Evolutionary conservation across 2,797 vertebrate genomes (phyloP).

Genomic region (Poecilia wingei): DNA sequence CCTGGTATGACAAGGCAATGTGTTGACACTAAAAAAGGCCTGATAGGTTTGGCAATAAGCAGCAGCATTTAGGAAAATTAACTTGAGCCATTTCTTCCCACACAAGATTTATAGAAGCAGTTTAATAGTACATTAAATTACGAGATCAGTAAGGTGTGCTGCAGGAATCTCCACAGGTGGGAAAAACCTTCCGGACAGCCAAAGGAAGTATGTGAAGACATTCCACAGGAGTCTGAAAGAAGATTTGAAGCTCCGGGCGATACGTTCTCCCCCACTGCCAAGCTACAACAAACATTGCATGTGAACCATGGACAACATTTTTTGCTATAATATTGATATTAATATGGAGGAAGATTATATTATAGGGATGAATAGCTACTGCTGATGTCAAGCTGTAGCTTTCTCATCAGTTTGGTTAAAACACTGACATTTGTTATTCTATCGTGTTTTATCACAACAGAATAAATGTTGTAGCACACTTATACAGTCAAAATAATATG

Average conservation of each 20-base stretch:
- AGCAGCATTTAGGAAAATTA: background rate
- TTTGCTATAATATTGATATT: constrained; percentile 4
- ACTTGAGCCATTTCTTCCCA: background rate
- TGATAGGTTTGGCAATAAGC: background rate
- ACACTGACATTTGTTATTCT: background rate
- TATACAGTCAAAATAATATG: background rate
- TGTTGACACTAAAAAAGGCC: background rate
- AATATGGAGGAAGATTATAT: background rate
- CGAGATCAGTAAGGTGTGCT: background rate
- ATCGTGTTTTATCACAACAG: background rate
- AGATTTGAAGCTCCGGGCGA: constrained; percentile 40
- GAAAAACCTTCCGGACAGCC: constrained; percentile 26
- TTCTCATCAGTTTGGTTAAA: background rate
- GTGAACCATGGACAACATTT: constrained; percentile 25
- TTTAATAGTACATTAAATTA: background rate
- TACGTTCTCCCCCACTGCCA: constrained; percentile 22
- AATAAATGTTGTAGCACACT: background rate
- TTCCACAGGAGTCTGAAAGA: constrained; percentile 61
- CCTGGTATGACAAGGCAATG: background rate
- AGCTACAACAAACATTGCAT: constrained; percentile 32
- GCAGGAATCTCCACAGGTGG: constrained; percentile 2
- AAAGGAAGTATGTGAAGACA: constrained; percentile 53
- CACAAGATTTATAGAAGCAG: background rate
- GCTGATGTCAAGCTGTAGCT: background rate
- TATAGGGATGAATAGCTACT: background rate